Evolutionary conservation across 1,140 invertebrate species (phyloP).

Genomic region (Caenorhabditis briggsae): DNA sequence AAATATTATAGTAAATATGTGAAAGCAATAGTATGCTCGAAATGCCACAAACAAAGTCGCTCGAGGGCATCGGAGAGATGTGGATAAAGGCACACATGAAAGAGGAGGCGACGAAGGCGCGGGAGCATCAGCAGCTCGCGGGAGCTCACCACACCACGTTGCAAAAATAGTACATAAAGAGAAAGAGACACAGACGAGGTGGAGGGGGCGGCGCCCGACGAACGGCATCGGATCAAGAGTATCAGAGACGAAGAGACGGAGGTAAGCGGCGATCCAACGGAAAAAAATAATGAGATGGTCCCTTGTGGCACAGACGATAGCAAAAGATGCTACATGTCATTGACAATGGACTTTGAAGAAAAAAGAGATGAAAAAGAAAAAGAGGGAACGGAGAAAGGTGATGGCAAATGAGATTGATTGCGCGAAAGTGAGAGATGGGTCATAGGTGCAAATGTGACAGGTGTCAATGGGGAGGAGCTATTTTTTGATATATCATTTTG

Average conservation of each 20-base stretch:
- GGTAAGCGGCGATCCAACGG: constrained; percentile 20
- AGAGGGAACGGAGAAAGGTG: constrained; percentile 35
- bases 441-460: constrained; percentile 33
- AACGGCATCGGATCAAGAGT: constrained; percentile 35
- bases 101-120: constrained; percentile 43
- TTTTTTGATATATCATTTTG: constrained; percentile 19
- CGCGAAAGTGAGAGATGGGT: constrained; percentile 54
- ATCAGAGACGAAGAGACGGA: constrained; percentile 31
- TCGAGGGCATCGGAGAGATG: constrained; percentile 38
- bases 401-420: constrained; percentile 52
- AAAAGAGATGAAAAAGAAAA: neutral
- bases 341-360: constrained; percentile 36
- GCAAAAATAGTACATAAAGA: constrained; percentile 29
- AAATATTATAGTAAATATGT: constrained; percentile 44
- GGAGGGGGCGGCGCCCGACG: constrained; percentile 51
- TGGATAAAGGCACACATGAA: constrained; percentile 50
- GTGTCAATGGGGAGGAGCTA: constrained; percentile 37
- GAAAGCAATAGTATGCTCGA: constrained; percentile 54
- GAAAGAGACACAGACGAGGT: constrained; percentile 24
- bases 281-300: constrained; percentile 56
- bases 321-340: neutral
- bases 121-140: constrained; percentile 37
- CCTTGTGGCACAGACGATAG: constrained; percentile 2
- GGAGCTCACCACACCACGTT: constrained; percentile 36
- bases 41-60: constrained; percentile 49